A percentile compares a stretch with the other conserved stretches of the same genome.
Evolutionary conservation across 2,113 vertebrate genomes (phyloP).

Genomic region (Mastomys natalensis): DNA sequence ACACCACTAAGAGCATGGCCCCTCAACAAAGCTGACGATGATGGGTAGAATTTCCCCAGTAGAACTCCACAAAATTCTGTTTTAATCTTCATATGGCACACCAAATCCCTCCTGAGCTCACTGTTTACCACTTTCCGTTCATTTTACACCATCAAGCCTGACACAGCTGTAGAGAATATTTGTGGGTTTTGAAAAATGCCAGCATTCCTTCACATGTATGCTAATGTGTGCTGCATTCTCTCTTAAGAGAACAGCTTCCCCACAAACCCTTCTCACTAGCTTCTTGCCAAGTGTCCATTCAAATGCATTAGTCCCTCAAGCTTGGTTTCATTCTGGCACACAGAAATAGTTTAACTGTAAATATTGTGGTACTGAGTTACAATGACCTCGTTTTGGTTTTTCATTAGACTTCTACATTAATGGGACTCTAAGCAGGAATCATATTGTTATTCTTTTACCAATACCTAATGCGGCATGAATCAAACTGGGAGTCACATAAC

Average conservation of each 20-base stretch:
- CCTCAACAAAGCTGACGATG: neutral
- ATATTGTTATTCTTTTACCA: neutral
- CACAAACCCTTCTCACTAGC: too few relatives aligned
- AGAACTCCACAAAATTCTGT: neutral
- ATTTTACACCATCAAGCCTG: neutral
- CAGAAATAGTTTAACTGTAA: neutral
- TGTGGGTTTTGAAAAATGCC: neutral
- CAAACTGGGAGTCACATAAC: neutral
- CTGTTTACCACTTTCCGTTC: neutral
- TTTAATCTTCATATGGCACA: neutral
- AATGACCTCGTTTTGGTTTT: neutral
- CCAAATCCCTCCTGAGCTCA: neutral
- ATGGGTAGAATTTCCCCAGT: neutral
- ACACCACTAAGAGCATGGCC: neutral
- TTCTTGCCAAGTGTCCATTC: neutral
- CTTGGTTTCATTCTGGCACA: neutral
- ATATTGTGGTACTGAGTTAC: neutral
- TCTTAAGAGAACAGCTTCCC: neutral
- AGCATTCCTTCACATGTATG: neutral
- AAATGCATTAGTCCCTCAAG: neutral
- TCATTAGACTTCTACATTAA: neutral
- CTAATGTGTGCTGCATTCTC: neutral
- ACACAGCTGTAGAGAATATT: neutral
- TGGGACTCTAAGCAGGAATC: neutral
- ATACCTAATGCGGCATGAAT: neutral